Base-by-base conservation (phyloP, 1,140 invertebrate species). In the Leptinotarsa lineolata region DNA sequence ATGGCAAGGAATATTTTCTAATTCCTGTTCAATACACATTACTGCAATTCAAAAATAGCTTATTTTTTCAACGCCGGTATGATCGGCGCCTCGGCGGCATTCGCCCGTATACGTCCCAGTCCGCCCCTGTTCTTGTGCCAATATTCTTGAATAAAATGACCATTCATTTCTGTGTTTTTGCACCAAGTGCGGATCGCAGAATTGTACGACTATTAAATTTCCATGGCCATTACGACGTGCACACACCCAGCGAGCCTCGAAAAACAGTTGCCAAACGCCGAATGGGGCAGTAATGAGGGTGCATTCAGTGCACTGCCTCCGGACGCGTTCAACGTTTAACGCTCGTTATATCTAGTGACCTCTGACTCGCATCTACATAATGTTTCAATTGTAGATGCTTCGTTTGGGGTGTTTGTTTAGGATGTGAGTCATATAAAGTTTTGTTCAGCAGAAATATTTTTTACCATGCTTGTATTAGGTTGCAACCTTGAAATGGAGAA, bases 111-210 rank as follows among this genome's bases (percentile, higher is more conserved):
- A 11, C 0, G 11, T 39, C 8, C 8, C 8, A 39, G 30, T 39
- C 30, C 30, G 0, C 30, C 8, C 30, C 30, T 39, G 30, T 39
- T 11, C 30, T 11, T 39, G 30, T 18, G 48, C 48, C 48, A 54
- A 54, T 54, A 18, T 54, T 54, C n/a, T n/a, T 18, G 68, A 46
- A 59, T 59, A 69, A 74, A 74, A 78, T 78, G 72, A 76, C 76
- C 76, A 76, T 76, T 77, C 78, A 72, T 73, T 75, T 76, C 73
- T 24, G 48, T 74, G 70, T 78, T 78, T 77, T 77, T 78, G 75
- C 60, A 63, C 64, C 45, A 45, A 68, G 45, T 68, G 30, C 16
- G 39, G 18, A 68, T 68, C 44, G 45, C 48, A 54, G 48, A 54
- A 54, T 4, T 54, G 48, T 54, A 18, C 12, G 48, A 54, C 16